Evolutionary conservation across 1,140 invertebrate species (phyloP).

Genomic region (Ceratina japonica): DNA sequence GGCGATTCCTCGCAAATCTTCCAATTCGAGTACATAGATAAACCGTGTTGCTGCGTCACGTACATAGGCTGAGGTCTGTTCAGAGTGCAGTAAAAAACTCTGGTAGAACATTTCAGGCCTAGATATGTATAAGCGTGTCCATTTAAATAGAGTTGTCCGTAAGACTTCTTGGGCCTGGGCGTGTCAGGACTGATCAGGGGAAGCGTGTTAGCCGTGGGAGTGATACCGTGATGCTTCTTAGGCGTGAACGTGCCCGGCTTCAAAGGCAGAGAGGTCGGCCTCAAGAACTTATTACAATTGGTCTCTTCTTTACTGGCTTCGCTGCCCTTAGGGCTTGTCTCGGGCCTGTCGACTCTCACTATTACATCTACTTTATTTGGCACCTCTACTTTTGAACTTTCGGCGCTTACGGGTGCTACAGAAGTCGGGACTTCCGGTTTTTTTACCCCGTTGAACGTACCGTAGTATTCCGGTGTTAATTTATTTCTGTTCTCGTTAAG

Average conservation of each 20-base stretch:
- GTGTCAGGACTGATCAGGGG: constrained; percentile 93
- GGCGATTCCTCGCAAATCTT: constrained; percentile 87
- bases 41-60: constrained; percentile 91
- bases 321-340: constrained; percentile 54
- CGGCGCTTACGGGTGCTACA: constrained; percentile 59
- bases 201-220: constrained; percentile 87
- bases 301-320: constrained; percentile 55
- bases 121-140: constrained; percentile 96
- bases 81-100: constrained; percentile 94
- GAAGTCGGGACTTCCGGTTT: constrained; percentile 47
- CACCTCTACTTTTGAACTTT: constrained; percentile 62
- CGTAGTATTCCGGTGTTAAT: constrained; percentile 21
- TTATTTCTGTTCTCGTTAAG: constrained; percentile 40
- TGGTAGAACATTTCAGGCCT: constrained; percentile 93
- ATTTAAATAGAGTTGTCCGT: constrained; percentile 91
- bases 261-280: constrained; percentile 88
- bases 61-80: constrained; percentile 97
- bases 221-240: constrained; percentile 88
- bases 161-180: constrained; percentile 91
- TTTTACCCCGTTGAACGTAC: constrained; percentile 40
- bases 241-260: constrained; percentile 90
- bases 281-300: constrained; percentile 83
- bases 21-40: constrained; percentile 99
- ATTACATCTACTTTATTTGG: constrained; percentile 61
- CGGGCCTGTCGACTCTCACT: constrained; percentile 50